Evolutionary conservation across 1,140 invertebrate species (phyloP), one percentile per base, ranked within the genome.

Genomic region (Neoseiulus cucumeris): DNA sequence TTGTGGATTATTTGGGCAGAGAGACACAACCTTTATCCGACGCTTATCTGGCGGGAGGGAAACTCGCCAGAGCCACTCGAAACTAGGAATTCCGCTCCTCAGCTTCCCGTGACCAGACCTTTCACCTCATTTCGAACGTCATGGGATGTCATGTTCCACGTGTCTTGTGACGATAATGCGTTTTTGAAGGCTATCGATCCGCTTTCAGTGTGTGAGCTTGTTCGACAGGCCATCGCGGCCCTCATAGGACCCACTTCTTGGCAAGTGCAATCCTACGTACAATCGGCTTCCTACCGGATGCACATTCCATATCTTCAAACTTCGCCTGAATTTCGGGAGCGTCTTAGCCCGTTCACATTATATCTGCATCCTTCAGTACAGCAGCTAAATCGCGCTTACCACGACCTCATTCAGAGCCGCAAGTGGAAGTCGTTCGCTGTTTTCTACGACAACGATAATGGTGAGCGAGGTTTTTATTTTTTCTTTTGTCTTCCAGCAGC

Each of bases 361-460:
- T 33, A 59, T 25, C 22, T 59, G 51, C 51, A 59, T 25, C 51
- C 51, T 17, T 25, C 51, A 17, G 51, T 59, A n/a, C 25, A 25
- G 14, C 51, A 59, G 22, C 51, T 59, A 20, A 59, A 59, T 25
- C 25, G 33, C 25, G 51, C 51, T 33, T 59, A 59, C 22, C 22
- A 59, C 33, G 51, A 59, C 22, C 51, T 59, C 14, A 59, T 59
- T 59, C 25, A 59, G 51, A 59, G 51, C 51, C 51, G 51, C 51
- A 59, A 59, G 51, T 59, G 51, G 51, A 59, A 59, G 51, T 59
- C 51, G 51, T 59, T 59, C 51, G 51, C 51, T 33, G 51, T 59
- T 25, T 33, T 59, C 51, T 59, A 59, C 22, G 51, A 59, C 33
- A 59, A 59, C 33, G 51, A 59, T 25, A 59, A 59, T 25, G 51